Conservation (phyloP, 2,888 invertebrate species). For the Machimus atricapillus region DNA sequence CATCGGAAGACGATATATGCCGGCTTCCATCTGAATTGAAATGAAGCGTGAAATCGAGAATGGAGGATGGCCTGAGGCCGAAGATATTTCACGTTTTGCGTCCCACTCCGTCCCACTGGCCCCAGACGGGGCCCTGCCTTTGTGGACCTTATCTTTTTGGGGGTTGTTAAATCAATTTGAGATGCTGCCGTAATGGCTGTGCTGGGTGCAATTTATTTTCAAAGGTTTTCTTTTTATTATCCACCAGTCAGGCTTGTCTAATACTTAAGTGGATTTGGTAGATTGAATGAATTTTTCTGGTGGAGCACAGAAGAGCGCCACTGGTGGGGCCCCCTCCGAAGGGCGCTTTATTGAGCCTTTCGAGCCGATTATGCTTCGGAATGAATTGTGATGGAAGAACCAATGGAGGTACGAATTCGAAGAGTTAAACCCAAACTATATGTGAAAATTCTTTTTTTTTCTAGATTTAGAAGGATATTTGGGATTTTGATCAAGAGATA, state of each 20-base stretch:
- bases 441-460: not conserved
- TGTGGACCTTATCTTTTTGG: conserved; percentile 34
- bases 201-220: conserved; percentile 41
- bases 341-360: not conserved
- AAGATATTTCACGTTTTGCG: conserved; percentile 10
- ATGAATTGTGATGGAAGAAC: not conserved
- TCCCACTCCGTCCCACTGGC: not conserved
- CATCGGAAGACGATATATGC: conserved; percentile 34
- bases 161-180: conserved; percentile 41
- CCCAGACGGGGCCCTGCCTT: not conserved
- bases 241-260: conserved; percentile 37
- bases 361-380: not conserved
- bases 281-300: conserved; percentile 36
- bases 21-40: conserved; percentile 34
- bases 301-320: not conserved
- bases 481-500: not conserved
- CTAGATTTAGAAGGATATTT: not conserved
- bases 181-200: conserved; percentile 37
- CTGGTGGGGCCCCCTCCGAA: not conserved
- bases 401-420: not conserved
- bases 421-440: not conserved
- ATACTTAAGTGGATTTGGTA: conserved; percentile 40
- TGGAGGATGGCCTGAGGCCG: conserved; percentile 16
- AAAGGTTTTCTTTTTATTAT: conserved; percentile 36
- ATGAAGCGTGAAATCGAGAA: conserved; percentile 39